Evolutionary conservation across 2,888 invertebrate genomes (phyloP).

Genomic region (Nymphalis urticae): DNA sequence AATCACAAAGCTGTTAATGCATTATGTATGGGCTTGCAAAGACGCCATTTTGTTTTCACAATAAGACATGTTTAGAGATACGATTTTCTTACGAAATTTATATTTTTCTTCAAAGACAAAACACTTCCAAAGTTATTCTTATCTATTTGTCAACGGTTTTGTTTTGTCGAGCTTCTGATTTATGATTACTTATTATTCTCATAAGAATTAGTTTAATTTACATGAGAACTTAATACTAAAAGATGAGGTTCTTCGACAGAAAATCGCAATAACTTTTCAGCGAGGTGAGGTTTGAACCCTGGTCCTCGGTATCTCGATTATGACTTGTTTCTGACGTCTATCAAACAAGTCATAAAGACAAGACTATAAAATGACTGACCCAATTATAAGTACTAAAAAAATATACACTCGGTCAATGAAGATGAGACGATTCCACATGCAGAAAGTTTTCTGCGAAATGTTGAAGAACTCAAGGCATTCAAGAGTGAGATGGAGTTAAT

Average conservation of each 20-base stretch:
- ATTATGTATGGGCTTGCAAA: not conserved
- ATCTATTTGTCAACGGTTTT: too few relatives aligned
- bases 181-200: too few relatives aligned
- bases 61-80: not conserved
- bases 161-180: too few relatives aligned
- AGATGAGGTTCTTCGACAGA: too few relatives aligned
- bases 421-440: constrained; percentile 3
- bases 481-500: constrained; percentile 4
- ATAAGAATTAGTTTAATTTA: too few relatives aligned
- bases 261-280: too few relatives aligned
- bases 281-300: too few relatives aligned
- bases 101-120: too few relatives aligned
- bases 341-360: not conserved
- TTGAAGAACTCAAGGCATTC: constrained; percentile 11
- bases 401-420: constrained; percentile 5
- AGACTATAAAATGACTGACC: constrained; percentile 14
- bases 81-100: not conserved
- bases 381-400: constrained; percentile 3
- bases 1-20: not conserved
- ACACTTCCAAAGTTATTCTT: too few relatives aligned
- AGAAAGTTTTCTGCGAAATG: constrained; percentile 24
- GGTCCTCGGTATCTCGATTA: too few relatives aligned
- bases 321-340: too few relatives aligned
- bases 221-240: too few relatives aligned
- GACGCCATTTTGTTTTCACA: not conserved